Conservation (phyloP, 2,113 vertebrate genomes). For the Narcine bancroftii region DNA sequence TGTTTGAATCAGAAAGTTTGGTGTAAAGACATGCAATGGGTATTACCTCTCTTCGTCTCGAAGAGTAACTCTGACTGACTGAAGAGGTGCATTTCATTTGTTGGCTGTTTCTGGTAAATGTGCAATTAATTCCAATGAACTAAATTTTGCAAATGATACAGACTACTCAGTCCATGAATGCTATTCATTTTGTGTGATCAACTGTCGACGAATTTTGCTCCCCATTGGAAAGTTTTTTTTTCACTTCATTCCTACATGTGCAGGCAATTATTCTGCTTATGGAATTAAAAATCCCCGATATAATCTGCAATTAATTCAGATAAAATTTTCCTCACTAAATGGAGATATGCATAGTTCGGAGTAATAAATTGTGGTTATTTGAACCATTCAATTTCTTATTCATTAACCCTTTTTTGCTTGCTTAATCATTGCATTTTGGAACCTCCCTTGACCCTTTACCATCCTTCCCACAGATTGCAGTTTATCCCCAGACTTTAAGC, state of each 20-base stretch:
- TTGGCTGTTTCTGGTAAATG: no score
- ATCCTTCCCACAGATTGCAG: no score
- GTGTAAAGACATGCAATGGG: background rate
- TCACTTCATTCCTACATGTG: background rate
- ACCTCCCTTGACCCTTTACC: background rate
- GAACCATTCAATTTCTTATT: background rate
- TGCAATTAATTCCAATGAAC: no score
- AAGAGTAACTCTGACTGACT: no score
- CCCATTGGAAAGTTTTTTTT: background rate
- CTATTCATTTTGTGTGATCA: no score
- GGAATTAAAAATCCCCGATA: background rate
- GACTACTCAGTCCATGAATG: no score
- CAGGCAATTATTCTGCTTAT: background rate
- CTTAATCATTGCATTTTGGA: no score
- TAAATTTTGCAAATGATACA: no score
- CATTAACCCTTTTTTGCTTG: no score
- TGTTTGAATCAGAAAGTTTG: background rate
- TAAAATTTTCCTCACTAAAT: background rate
- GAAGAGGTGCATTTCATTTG: no score
- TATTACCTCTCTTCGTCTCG: no score
- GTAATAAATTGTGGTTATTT: background rate
- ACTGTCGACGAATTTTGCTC: background rate
- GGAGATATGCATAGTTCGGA: background rate
- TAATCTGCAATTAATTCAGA: background rate
- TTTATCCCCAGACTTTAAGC: no score